phyloP scores from a whole-genome alignment of 2,797 vertebrate genomes.

The Clarias pachynema region DNA sequence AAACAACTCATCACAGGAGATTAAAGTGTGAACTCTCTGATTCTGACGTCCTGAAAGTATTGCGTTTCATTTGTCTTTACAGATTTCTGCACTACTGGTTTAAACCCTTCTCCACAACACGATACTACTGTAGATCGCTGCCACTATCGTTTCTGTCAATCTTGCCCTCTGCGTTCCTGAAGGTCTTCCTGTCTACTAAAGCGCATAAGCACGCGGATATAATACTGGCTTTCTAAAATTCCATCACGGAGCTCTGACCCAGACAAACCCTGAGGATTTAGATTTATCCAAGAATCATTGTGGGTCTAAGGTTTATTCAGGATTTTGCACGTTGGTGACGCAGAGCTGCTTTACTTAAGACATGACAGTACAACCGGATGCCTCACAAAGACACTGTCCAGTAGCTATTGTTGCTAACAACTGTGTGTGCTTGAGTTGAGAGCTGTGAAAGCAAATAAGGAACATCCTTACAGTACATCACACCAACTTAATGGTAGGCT shows the following conservation, averaged over 20 bases:
- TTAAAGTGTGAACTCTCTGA: not conserved
- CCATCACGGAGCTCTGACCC: not conserved
- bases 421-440: constrained; percentile 1
- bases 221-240: constrained; percentile 16
- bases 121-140: constrained; percentile 36
- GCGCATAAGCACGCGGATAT: constrained; percentile 7
- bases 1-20: not conserved
- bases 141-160: constrained; percentile 23
- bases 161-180: not conserved
- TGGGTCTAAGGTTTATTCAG: not conserved
- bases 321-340: not conserved
- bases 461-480: not conserved
- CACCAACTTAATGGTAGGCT: constrained; percentile 8
- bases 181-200: constrained; percentile 4
- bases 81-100: not conserved
- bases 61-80: constrained; percentile 17
- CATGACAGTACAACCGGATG: not conserved
- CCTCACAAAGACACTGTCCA: not conserved
- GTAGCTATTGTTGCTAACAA: constrained; percentile 7
- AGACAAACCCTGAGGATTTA: not conserved
- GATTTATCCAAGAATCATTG: not conserved
- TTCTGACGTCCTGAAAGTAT: not conserved
- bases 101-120: constrained; percentile 7
- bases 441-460: constrained; percentile 12
- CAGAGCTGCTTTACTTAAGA: not conserved